Evolutionary conservation across 2,888 invertebrate species (phyloP).

Genomic region (Drosophila engyochracea): DNA sequence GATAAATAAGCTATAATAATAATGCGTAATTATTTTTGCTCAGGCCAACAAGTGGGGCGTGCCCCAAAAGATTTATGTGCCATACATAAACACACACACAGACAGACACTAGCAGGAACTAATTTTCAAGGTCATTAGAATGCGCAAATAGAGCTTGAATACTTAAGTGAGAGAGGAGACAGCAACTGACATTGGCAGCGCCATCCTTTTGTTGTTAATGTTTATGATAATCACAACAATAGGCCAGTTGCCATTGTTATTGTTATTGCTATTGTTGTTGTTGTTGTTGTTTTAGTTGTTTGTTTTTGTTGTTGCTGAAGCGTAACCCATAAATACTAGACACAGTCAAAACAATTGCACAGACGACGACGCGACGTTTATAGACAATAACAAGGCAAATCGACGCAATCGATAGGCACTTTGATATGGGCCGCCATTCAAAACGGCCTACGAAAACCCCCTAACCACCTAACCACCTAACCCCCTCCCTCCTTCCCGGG

Average conservation of each 20-base stretch:
- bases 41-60: slow-evolving; percentile 21
- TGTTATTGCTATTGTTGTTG: slow-evolving; percentile 35
- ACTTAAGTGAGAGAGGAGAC: slow-evolving; percentile 30
- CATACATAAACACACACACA: slow-evolving; percentile 12
- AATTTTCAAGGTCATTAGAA: slow-evolving; percentile 85
- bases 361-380: slow-evolving; percentile 64
- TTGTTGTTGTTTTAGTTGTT: slow-evolving; percentile 30
- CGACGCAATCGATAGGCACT: slow-evolving; percentile 68
- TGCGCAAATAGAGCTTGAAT: slow-evolving; percentile 53
- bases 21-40: slow-evolving; percentile 59
- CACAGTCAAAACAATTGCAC: slow-evolving; percentile 78
- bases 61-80: slow-evolving; percentile 59
- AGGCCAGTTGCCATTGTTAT: slow-evolving; percentile 57
- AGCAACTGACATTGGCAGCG: slow-evolving; percentile 59
- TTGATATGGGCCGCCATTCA: slow-evolving; percentile 58
- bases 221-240: slow-evolving; percentile 80
- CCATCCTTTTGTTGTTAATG: slow-evolving; percentile 78
- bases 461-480: background rate
- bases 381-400: slow-evolving; percentile 72
- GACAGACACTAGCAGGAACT: slow-evolving; percentile 72
- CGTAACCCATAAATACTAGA: slow-evolving; percentile 80
- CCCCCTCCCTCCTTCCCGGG: background rate
- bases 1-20: slow-evolving; percentile 74
- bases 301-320: slow-evolving; percentile 54
- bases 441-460: slow-evolving; percentile 8